A percentile compares a stretch with the other conserved stretches of the same genome.
Evolutionary conservation across 2,888 invertebrate species (phyloP).

Genomic region (Phengaris alcon): DNA sequence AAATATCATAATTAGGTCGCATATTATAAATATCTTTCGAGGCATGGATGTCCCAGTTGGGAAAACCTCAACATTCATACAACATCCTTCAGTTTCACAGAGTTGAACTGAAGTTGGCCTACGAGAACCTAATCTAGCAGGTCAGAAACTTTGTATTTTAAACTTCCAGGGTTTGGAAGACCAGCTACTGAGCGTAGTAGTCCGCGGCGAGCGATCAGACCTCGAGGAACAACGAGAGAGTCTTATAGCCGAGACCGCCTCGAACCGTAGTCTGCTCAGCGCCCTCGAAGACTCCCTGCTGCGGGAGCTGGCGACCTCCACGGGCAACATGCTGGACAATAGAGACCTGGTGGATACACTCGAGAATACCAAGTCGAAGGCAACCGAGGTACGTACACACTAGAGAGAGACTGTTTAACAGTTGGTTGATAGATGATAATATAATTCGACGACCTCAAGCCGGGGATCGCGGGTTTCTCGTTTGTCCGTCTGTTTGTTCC

Average conservation of each 20-base stretch:
- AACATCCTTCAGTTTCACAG: no score
- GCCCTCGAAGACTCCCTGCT: conserved; percentile 92
- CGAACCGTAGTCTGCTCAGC: conserved; percentile 90
- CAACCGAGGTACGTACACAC: conserved; percentile 82
- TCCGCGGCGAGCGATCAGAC: conserved; percentile 91
- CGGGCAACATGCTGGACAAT: conserved; percentile 96
- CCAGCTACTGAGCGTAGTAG: conserved; percentile 93
- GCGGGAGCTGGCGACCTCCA: conserved; percentile 89
- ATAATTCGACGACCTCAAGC: no score
- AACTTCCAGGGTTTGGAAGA: conserved; percentile 88
- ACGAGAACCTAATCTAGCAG: background rate
- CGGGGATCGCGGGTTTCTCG: no score
- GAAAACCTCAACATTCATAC: no score
- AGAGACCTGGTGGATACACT: conserved; percentile 90
- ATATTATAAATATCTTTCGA: no score
- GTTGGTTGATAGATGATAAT: background rate
- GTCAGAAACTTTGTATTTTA: background rate
- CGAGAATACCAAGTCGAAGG: conserved; percentile 93
- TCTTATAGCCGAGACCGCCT: conserved; percentile 90
- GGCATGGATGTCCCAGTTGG: no score
- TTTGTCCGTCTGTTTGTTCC: no score
- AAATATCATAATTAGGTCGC: no score
- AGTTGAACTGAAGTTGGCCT: no score
- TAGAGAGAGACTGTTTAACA: background rate
- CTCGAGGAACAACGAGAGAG: conserved; percentile 92